Evolutionary conservation across 1,140 invertebrate species (phyloP), one percentile per base, ranked within the genome.

Genomic region (Carposina sasakii): DNA sequence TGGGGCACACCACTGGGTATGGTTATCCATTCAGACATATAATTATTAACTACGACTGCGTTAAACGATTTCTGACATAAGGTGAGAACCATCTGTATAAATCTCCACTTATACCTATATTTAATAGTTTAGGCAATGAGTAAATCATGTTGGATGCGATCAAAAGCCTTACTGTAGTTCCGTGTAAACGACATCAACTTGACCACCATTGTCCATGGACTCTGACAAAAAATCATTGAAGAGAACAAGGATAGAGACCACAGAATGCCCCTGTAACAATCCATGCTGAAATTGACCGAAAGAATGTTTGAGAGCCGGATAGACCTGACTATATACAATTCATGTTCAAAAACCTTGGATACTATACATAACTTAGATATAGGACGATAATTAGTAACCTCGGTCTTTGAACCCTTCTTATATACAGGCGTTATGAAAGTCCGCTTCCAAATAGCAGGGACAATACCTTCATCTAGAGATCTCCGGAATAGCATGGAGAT

Each of bases 121-220:
- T 46, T 1, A 31, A 31, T n/a, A 61, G 8, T 41, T 52, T 57
- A 10, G 42, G 6, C 3, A 52, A n/a, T n/a, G 15, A 57, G 41
- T 8, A 52, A 2, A 10, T 31, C 19, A 16, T 55, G 56, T 22
- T 49, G 31, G 10, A 70, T 47, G 12, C 39, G 54, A 17, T 73
- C 63, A 45, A 73, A 68, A 2, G 60, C 64, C 24, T 70, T 70
- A 1, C 39, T 40, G 12, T 63, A 58, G 42, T 71, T n/a, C 65
- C 0, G 67, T 70, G 40, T 70, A 64, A 0, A 62, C 40, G 0
- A 47, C 60, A 39, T 73, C 64, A 2, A 66, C 50, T 26, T 69
- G 60, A 10, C 3, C 0, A 1, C 56, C 40, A 10, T 24, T 37
- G n/a, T 67, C 63, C 17, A 65, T 26, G 10, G 36, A 40, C 10